These are phyloP conservation scores for Lacanobia wlatinum DNA, from an alignment of 2,888 invertebrate species.

Conservation along the genomic window DNA sequence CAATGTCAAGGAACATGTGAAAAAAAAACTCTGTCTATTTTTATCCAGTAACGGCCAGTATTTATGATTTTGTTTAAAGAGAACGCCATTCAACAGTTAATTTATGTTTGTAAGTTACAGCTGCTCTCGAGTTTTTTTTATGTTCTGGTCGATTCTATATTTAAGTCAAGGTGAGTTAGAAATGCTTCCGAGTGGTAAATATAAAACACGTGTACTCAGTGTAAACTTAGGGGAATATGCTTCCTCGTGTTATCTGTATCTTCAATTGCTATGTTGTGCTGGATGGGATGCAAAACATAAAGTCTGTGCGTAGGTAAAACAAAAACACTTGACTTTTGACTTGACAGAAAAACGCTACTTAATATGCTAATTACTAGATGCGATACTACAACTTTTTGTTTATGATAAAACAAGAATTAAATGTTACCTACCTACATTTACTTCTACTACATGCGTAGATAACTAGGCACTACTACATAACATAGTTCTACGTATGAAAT, in stretches of 20 bases:
- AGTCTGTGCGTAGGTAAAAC: neutral
- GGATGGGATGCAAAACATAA: neutral
- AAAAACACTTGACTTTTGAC: slow-evolving; percentile 23
- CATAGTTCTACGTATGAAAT: slow-evolving; percentile 9
- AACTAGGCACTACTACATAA: slow-evolving; percentile 1
- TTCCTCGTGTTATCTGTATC: neutral
- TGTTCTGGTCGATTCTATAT: slow-evolving; percentile 54
- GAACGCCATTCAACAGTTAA: slow-evolving; percentile 16
- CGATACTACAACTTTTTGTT: slow-evolving; percentile 23
- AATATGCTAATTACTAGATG: slow-evolving; percentile 5
- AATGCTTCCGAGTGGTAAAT: slow-evolving; percentile 50
- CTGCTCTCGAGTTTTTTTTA: slow-evolving; percentile 31
- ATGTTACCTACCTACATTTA: slow-evolving; percentile 5
- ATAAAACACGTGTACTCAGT: slow-evolving; percentile 23
- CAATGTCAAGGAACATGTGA: slow-evolving; percentile 37
- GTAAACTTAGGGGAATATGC: slow-evolving; percentile 5
- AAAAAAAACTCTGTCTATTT: slow-evolving; percentile 38
- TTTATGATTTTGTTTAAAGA: slow-evolving; percentile 31
- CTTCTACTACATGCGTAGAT: neutral
- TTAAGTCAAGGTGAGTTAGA: slow-evolving; percentile 57
- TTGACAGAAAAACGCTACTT: slow-evolving; percentile 22
- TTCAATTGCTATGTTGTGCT: neutral
- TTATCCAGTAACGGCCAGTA: slow-evolving; percentile 26
- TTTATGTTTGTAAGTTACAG: slow-evolving; percentile 39
- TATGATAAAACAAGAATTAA: slow-evolving; percentile 3